Evolutionary conservation across 2,888 invertebrate genomes (phyloP).

Genomic region (Amaurobius ferox): DNA sequence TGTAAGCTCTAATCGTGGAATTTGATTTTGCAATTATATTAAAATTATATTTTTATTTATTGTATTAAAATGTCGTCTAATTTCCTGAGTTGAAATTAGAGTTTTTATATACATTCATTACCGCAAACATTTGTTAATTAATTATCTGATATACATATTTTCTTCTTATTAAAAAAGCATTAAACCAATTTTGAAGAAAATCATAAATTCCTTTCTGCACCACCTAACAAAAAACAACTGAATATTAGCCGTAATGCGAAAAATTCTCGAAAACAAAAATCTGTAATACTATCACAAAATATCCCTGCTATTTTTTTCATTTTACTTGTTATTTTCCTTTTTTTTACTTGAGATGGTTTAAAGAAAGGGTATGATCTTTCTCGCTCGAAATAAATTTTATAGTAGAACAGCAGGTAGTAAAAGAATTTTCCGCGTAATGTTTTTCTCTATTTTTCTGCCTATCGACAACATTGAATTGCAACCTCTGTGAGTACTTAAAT

Average conservation of each 20-base stretch:
- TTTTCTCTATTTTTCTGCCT: background rate
- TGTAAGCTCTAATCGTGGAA: no score
- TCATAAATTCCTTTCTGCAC: background rate
- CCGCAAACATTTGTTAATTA: no score
- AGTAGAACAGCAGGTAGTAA: background rate
- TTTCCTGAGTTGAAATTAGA: no score
- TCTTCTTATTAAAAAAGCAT: no score
- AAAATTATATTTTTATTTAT: no score
- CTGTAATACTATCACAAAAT: background rate
- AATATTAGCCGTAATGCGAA: background rate
- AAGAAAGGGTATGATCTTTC: background rate
- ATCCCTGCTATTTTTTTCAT: background rate
- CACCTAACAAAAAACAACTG: background rate
- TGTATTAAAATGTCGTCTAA: no score
- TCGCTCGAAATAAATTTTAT: background rate
- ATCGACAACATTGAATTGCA: background rate
- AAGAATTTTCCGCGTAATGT: background rate
- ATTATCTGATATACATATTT: no score
- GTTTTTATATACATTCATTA: no score
- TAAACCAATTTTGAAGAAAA: no score
- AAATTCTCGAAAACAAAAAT: background rate
- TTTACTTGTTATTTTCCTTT: background rate
- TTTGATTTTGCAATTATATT: no score
- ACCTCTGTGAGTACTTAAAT: conserved; percentile 1
- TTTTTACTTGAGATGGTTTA: background rate